Evolutionary conservation across 2,888 invertebrate species (phyloP), one percentile per base, ranked within the genome.

Genomic region (Cartodere bifasciata): DNA sequence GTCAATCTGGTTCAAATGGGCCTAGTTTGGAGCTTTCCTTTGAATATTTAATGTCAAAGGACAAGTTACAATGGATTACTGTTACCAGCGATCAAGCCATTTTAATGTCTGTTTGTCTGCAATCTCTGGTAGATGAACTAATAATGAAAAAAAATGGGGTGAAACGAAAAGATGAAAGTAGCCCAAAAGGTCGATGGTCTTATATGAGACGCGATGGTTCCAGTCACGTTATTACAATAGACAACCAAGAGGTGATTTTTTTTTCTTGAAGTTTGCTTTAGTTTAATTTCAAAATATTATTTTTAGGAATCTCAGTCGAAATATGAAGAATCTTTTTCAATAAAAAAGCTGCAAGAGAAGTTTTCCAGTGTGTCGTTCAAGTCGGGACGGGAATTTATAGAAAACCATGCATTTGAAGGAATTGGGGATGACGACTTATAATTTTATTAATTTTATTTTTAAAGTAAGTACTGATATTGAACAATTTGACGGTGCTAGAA

Each of bases 121-220:
- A 94, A 68, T 82, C 86, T 4, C 88, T 97, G 72, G 95, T 97
- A 1, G 90, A 94, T 52, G 95, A 97, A 58, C 64, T 97, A 44
- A 66, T 84, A 58, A 65, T 79, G 28, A 81, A 81, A 55, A 79
- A 75, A 50, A 71, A 68, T 49, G 77, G 74, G 13, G 56, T 63
- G 2, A 67, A 65, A 7, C 68, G 49, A 33, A 51, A 46, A 36
- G 48, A 49, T 31, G 35, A 41, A 25, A 23, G 39, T 9, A 39
- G 35, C 20, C 43, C 43, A 16, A 64, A 72, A 53, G 65, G 67
- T 44, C 67, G 64, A 33, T 75, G 77, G 65, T 75, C 75, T 2
- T 82, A 79, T 53, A 63, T 82, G 61, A 74, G 74, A 44, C 64
- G 81, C 42, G 81, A 82, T 56, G 82, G 82, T 22, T 77, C 78